Evolutionary conservation across 2,888 invertebrate genomes (phyloP), one percentile per base, ranked within the genome.

Genomic region (Thalpophila matura): DNA sequence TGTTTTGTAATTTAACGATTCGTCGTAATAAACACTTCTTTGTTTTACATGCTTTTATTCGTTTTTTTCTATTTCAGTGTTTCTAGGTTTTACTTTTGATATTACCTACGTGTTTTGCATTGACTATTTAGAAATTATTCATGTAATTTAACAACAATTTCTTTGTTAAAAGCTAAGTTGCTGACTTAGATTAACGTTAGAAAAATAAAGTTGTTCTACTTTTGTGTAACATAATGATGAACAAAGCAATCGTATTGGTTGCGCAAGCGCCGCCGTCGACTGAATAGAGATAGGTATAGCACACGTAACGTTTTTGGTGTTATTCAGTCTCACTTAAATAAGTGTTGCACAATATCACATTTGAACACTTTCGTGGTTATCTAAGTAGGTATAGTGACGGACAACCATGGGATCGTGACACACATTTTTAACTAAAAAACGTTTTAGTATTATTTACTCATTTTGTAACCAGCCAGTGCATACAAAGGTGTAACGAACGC

Each of bases 311-410:
- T 80, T 86, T 88, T 86, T 85, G 81, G 86, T 85, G 81, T 86
- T 79, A 70, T 80, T 72, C 60, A 63, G 69, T 74, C 80, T 83
- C 79, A 85, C 82, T 63, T 54, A 85, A 83, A 83, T 71, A 65
- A 76, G 51, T 43, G 73, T 91, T 91, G 82, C 87, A 82, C 83
- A 92, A 92, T 83, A 84, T 64, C 47, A 82, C 86, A 89, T 88
- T 76, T 87, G 83, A 86, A 85, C 86, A 88, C 91, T 92, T 92
- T 90, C 89, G 70, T 88, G 77, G 88, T 91, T 91, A 91, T 90
- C 90, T 90, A 91, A 91, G 88, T 90, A 91, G 91, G 88, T 86
- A 81, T 85, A 84, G 87, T 84, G 86, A 82, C 84, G 81, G 82
- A 83, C 84, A 85, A 79, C 82, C 79, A 85, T 81, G 81, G 80